Evolutionary conservation across 2,888 invertebrate genomes (phyloP).

Genomic region (Urechis unicinctus): DNA sequence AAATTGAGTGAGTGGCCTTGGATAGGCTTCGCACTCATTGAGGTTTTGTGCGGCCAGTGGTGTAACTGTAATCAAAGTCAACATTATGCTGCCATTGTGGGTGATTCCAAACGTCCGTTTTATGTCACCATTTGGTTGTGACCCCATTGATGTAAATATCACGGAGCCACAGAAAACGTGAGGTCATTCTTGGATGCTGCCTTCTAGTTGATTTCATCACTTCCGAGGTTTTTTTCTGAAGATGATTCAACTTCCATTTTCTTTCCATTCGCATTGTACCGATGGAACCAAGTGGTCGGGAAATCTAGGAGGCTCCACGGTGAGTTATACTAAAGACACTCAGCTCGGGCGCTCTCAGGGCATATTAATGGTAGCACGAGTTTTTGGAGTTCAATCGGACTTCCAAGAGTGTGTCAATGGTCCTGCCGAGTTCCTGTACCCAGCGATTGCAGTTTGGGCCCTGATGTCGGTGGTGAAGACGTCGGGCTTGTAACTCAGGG

Average conservation of each 20-base stretch:
- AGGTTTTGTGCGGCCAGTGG: constrained; percentile 6
- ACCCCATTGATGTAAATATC: constrained; percentile 6
- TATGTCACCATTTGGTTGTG: background rate
- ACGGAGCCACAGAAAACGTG: constrained; percentile 5
- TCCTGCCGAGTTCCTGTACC: constrained; percentile 4
- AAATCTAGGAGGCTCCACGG: constrained; percentile 8
- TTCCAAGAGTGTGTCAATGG: constrained; percentile 9
- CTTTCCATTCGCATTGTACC: constrained; percentile 4
- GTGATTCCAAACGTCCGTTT: constrained; percentile 14
- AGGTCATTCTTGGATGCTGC: constrained; percentile 3
- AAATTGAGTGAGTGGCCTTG: constrained; percentile 5
- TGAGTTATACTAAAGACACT: background rate
- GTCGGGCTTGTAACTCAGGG: constrained; percentile 12
- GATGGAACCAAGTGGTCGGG: background rate
- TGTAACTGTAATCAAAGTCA: constrained; percentile 18
- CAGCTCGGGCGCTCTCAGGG: background rate
- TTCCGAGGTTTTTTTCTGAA: constrained; percentile 2
- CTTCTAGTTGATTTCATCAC: constrained; percentile 5
- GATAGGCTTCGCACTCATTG: constrained; percentile 13
- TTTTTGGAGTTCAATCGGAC: background rate
- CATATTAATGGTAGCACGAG: background rate
- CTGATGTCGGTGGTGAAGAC: background rate
- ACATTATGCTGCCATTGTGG: constrained; percentile 13
- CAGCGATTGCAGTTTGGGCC: background rate
- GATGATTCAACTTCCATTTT: constrained; percentile 10